Evolutionary conservation across 2,797 vertebrate genomes (phyloP).

Genomic region (Lacerta bilineata): DNA sequence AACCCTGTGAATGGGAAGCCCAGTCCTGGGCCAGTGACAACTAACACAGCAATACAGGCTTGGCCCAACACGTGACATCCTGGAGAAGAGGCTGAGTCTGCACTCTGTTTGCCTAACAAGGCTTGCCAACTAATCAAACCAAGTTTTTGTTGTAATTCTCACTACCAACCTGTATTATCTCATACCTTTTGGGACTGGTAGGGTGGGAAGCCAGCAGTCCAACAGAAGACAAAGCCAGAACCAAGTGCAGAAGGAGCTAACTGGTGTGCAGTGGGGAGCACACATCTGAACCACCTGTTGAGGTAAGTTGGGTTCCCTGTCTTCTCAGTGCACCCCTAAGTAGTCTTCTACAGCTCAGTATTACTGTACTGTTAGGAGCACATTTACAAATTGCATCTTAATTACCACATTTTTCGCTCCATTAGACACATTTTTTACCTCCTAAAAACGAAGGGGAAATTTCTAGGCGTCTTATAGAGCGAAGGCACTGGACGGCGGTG

Average conservation of each 20-base stretch:
- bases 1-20: rapidly evolving
- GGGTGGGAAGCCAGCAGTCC: no score
- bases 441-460: no score
- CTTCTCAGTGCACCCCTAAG: background rate
- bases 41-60: background rate
- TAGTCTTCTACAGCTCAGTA: background rate
- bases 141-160: no score
- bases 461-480: no score
- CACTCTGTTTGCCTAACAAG: background rate
- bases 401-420: background rate
- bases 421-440: no score
- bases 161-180: no score
- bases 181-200: no score
- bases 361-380: no score
- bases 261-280: background rate
- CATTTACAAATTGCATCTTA: conserved; percentile 9
- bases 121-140: background rate
- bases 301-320: background rate
- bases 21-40: conserved; percentile 41
- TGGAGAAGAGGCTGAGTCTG: background rate
- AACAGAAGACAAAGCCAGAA: no score
- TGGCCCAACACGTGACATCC: background rate
- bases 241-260: background rate
- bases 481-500: no score
- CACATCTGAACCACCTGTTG: background rate